Base-by-base conservation (phyloP, 2,797 vertebrate genomes). In the Spondyliosoma cantharus region DNA sequence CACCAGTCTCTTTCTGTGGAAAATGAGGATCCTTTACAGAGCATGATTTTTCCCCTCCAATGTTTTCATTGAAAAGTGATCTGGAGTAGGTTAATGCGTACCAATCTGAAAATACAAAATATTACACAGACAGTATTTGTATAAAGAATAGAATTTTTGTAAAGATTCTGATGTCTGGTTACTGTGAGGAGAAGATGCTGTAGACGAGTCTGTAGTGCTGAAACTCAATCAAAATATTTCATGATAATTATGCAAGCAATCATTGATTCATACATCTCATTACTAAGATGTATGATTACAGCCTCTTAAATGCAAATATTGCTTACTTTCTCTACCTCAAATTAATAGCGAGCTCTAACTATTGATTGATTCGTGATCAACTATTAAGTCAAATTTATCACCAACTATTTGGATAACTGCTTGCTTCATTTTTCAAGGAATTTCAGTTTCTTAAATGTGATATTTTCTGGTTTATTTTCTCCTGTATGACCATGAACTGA, bases 1-100 rank as follows among this genome's bases (percentile, higher is more conserved):
- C 78, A 87, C 71, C 76, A 57, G 71, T 59, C 32, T 82, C 74
- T 74, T 70, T 80, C 74, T 81, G 49, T 83, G 66, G 48, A 76
- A 78, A 63, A 9, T 48, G 46, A 72, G 48, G 60, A 73, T 84
- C 71, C 17, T 67, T 85, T 84, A 78, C 69, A 3, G 19, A 25
- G 22, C 25, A 67, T 71, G 45, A 78, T 66, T 77, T 83, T 65
- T 50, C 16, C n/a, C 11, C 32, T 24, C 6, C 2, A 22, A 7
- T 57, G 24, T 60, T 74, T 82, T 80, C 60, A 67, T 3, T 77
- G 46, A 74, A 80, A 85, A 80, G 49, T 52, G 3, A 82, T 57
- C 43, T n/a, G 14, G 4, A 54, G 22, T 19, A 48, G 53, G 29
- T 59, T 15, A 16, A 57, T 6, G 19, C 0, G 5, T 24, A 27